phyloP scores from a whole-genome alignment of 1,140 invertebrate species.

The Cyclina sinensis region DNA sequence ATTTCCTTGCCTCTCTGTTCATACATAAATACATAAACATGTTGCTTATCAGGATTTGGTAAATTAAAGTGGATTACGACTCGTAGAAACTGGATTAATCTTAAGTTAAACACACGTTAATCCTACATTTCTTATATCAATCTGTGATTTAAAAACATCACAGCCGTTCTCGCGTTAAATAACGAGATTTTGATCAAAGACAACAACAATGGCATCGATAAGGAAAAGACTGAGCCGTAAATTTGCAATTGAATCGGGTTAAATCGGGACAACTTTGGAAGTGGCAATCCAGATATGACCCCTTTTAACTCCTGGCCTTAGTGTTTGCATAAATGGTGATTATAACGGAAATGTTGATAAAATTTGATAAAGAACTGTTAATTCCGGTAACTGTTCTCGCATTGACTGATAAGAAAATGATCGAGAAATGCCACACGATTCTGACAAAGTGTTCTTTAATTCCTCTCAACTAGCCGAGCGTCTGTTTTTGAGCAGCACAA shows the following conservation, averaged over 20 bases:
- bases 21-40: background rate
- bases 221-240: constrained; percentile 8
- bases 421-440: constrained; percentile 2
- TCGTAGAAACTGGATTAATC: constrained; percentile 8
- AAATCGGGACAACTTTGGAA: constrained; percentile 51
- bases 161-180: constrained; percentile 41
- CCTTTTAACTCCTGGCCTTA: constrained; percentile 50
- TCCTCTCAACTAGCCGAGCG: constrained; percentile 2
- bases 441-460: constrained; percentile 38
- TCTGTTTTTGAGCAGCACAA: background rate
- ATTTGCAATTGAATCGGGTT: constrained; percentile 51
- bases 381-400: constrained; percentile 50
- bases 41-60: background rate
- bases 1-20: background rate
- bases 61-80: background rate
- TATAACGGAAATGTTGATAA: constrained; percentile 62
- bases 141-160: constrained; percentile 34
- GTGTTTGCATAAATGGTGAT: constrained; percentile 51
- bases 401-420: constrained; percentile 47
- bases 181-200: constrained; percentile 65
- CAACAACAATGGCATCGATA: constrained; percentile 50
- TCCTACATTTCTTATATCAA: constrained; percentile 48
- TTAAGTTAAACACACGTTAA: constrained; percentile 15
- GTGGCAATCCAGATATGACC: constrained; percentile 33
- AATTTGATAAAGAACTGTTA: constrained; percentile 52